Evolutionary conservation across 1,140 invertebrate genomes (phyloP), one percentile per base, ranked within the genome.

Genomic region (Trypoxylus dichotomus): DNA sequence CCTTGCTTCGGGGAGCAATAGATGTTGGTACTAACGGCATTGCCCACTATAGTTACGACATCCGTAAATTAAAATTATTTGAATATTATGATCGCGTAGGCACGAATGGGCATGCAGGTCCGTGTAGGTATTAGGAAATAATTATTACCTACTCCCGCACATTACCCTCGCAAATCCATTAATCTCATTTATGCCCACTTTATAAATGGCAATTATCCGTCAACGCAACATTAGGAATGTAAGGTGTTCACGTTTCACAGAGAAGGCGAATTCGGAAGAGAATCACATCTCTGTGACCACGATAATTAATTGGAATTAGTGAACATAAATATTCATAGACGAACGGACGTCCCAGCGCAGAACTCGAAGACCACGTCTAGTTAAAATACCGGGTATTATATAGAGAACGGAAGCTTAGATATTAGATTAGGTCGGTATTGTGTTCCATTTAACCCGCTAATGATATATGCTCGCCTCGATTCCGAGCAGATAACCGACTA

Each of bases 391-490:
- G 13, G 21, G 60, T 68, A 27, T 27, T 68, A 29, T 68, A 10
- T 68, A 68, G 60, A 68, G 60, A 74, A 74, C 72, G 72, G 72
- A 74, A 74, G 72, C 72, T 74, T 43, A 41, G 72, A 74, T 74
- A 74, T 43, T 74, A 74, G 72, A 74, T 74, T 74, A 74, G 72
- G 60, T 74, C 41, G 72, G 72, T 43, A 74, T 74, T 74, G 72
- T 74, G 72, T 74, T 74, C 72, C 72, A 74, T 74, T 74, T 74
- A 74, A 74, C 72, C 41, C 72, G 32, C 72, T 74, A 74, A 74
- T 74, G 72, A 74, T 74, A 43, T 74, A 74, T 43, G 72, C 41
- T 74, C 32, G 32, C 72, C 41, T 74, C 41, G 72, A 74, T 74
- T 37, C 72, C 13, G 21, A 41, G 19, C 19, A 37, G 72, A 74